Conservation (phyloP, 2,113 vertebrate species). For the Lichenostomus cassidix region DNA sequence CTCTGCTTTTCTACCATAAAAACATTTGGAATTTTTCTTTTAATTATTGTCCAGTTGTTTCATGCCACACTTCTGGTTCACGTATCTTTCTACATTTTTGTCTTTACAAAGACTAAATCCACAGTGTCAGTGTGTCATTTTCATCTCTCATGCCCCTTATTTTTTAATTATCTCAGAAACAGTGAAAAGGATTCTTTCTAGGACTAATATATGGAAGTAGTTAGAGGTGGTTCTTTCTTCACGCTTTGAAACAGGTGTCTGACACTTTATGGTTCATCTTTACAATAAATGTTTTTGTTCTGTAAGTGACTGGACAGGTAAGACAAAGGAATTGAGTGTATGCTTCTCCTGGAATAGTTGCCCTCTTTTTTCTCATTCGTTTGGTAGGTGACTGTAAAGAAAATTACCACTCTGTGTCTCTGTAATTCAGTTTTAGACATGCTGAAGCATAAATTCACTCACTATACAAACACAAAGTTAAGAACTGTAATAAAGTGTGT, state of each 20-base stretch:
- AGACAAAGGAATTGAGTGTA: background rate
- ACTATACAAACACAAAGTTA: constrained; percentile 28
- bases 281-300: background rate
- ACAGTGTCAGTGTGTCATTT: background rate
- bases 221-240: background rate
- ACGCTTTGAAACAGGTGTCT: background rate
- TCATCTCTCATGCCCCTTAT: background rate
- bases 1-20: background rate
- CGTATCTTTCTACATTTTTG: background rate
- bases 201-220: background rate
- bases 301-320: background rate
- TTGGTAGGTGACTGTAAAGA: background rate
- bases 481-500: constrained; percentile 39
- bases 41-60: background rate
- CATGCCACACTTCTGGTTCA: background rate
- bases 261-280: background rate
- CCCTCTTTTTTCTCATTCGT: background rate
- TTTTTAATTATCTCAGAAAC: background rate
- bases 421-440: constrained; percentile 15
- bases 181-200: background rate
- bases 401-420: background rate
- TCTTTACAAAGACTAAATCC: background rate
- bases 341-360: background rate
- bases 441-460: constrained; percentile 26
- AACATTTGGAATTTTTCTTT: background rate